Evolutionary conservation across 2,797 vertebrate species (phyloP).

Genomic region (Mormyrops boulengeri): DNA sequence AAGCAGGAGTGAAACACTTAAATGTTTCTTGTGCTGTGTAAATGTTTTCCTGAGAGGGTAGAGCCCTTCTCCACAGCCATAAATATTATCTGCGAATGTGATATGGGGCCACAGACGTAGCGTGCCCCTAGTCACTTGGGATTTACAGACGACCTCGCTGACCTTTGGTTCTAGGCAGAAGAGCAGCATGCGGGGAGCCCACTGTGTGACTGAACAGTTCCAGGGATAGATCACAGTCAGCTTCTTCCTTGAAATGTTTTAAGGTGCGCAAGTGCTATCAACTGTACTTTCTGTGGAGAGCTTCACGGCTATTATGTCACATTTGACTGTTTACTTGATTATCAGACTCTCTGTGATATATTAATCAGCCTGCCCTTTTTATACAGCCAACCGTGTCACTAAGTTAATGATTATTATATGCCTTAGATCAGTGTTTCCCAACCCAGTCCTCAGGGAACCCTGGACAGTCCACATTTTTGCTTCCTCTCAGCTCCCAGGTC

Average conservation of each 20-base stretch:
- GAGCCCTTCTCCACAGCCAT: neutral
- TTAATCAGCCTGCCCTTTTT: neutral
- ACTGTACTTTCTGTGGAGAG: neutral
- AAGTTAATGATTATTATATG: neutral
- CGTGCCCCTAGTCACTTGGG: neutral
- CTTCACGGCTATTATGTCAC: neutral
- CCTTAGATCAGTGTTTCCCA: neutral
- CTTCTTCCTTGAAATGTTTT: neutral
- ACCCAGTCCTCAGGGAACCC: too few relatives aligned
- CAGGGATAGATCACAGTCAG: neutral
- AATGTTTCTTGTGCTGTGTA: neutral
- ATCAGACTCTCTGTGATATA: neutral
- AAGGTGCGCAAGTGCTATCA: neutral
- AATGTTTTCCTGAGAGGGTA: neutral
- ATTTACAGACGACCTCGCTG: neutral
- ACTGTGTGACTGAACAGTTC: neutral
- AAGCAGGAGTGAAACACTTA: neutral
- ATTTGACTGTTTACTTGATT: neutral
- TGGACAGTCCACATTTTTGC: too few relatives aligned
- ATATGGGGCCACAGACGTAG: neutral
- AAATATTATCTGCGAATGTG: neutral
- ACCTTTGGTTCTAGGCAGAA: neutral
- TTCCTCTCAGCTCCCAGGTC: too few relatives aligned
- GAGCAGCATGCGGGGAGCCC: neutral
- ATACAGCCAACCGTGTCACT: neutral